Evolutionary conservation across 2,888 invertebrate species (phyloP), one percentile per base, ranked within the genome.

Genomic region (Incurvaria masculella): DNA sequence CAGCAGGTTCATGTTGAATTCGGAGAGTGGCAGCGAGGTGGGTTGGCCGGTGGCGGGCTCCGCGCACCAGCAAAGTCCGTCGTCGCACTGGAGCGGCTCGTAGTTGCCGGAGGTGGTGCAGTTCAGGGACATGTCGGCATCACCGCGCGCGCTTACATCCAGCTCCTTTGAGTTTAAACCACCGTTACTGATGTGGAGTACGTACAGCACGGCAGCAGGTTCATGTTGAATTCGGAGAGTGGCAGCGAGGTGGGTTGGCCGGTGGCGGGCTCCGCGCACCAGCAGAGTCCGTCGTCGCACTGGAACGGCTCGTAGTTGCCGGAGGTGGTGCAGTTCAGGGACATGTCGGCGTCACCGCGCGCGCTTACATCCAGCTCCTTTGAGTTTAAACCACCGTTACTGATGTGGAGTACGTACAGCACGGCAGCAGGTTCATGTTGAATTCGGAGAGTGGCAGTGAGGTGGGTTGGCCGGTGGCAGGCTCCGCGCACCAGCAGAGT

Each of bases 281-380:
- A 88, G 60, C 88, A 88, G 53, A 85, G 60, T 2, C 82, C 85
- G 47, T 79, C 71, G 61, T 85, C 83, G 59, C 88, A 88, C 60
- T 88, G 88, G 21, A 88, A 62, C 19, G 72, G 68, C 59, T 88
- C 87, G 61, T 81, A 88, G 67, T 87, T 86, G 18, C 88, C 88
- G 56, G 74, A 69, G 38, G 69, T 57, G 44, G 82, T 78, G 60
- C 88, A 88, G 61, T 88, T 88, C 16, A 88, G 68, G 3, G 82
- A 80, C 3, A 82, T 79, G 42, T 6, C 5, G 23, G 23, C 4
- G 23, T 6, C 5, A 23, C 5, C 4, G 23, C 5, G 23, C 23
- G 23, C 10, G n/a, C n/a, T n/a, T n/a, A n/a, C n/a, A n/a, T n/a
- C n/a, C n/a, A n/a, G n/a, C n/a, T n/a, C n/a, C n/a, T n/a, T n/a